Conservation (phyloP, 2,113 vertebrate genomes). For the Esox niger region DNA sequence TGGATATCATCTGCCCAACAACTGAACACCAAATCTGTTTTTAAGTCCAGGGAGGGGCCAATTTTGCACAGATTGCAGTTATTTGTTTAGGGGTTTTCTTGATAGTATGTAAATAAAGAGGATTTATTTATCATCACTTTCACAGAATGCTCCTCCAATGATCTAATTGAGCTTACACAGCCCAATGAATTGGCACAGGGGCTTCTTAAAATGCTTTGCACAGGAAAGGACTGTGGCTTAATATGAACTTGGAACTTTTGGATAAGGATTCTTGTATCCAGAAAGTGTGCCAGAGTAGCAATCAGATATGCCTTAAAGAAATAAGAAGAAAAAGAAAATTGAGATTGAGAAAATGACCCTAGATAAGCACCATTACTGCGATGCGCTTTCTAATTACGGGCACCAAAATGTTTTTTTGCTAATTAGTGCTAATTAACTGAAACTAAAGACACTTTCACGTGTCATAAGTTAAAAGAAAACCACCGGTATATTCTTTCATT, state of each 20-base stretch:
- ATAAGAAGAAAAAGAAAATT: too few species aligned
- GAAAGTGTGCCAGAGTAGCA: too few species aligned
- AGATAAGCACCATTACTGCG: too few species aligned
- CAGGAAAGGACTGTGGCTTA: background rate
- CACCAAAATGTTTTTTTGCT: too few species aligned
- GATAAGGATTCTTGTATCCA: background rate
- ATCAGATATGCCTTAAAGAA: too few species aligned
- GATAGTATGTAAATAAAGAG: constrained; percentile 4
- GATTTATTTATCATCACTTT: constrained; percentile 23
- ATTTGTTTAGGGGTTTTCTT: constrained; percentile 18
- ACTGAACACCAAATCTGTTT: background rate
- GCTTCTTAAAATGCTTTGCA: constrained; percentile 15
- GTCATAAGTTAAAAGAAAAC: background rate
- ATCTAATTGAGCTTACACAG: background rate
- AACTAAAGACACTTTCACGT: too few species aligned
- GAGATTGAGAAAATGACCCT: too few species aligned
- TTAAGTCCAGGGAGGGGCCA: background rate
- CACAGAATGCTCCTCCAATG: background rate
- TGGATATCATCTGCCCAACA: constrained; percentile 2
- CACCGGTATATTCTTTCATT: constrained; percentile 4
- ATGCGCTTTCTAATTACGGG: too few species aligned
- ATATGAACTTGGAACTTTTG: background rate
- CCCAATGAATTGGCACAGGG: background rate
- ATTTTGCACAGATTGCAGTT: constrained; percentile 7
- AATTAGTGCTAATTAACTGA: background rate